These are phyloP conservation scores for Poeciliopsis paucimaculata DNA, from an alignment of 2,797 vertebrate genomes.

Conservation along the genomic window DNA sequence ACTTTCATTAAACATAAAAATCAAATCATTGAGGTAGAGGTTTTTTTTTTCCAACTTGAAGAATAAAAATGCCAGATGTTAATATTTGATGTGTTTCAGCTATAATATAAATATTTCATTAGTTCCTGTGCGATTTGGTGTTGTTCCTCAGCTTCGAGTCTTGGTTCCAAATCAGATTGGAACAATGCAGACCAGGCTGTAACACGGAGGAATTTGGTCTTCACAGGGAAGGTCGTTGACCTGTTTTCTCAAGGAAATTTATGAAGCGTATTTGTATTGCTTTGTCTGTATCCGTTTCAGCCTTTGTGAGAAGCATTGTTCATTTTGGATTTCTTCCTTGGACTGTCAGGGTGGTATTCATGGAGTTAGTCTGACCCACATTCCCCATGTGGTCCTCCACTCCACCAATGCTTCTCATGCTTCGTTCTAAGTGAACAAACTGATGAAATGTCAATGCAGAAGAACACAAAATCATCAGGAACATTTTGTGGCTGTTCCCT, in stretches of 20 bases:
- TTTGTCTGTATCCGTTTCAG: conserved; percentile 73
- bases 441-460: conserved; percentile 49
- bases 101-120: not conserved
- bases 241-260: conserved; percentile 60
- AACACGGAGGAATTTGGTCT: conserved; percentile 55
- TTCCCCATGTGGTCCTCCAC: conserved; percentile 52
- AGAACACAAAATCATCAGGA: conserved; percentile 20
- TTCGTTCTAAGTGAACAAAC: conserved; percentile 22
- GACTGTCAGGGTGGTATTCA: conserved; percentile 48
- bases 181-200: conserved; percentile 48
- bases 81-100: not conserved
- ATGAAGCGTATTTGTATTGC: conserved; percentile 53
- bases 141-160: not conserved
- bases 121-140: not conserved
- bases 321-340: conserved; percentile 70
- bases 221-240: conserved; percentile 58
- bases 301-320: conserved; percentile 68
- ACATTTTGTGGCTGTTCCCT: conserved; percentile 18
- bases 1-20: not conserved
- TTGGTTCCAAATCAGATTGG: conserved; percentile 43
- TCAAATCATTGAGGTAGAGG: not conserved
- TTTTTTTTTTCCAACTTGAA: not conserved
- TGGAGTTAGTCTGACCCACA: conserved; percentile 60
- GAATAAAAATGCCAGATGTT: not conserved
- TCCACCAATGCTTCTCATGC: conserved; percentile 52